Conservation (phyloP, 2,888 invertebrate genomes). For the Lasioglossum malachurum region DNA sequence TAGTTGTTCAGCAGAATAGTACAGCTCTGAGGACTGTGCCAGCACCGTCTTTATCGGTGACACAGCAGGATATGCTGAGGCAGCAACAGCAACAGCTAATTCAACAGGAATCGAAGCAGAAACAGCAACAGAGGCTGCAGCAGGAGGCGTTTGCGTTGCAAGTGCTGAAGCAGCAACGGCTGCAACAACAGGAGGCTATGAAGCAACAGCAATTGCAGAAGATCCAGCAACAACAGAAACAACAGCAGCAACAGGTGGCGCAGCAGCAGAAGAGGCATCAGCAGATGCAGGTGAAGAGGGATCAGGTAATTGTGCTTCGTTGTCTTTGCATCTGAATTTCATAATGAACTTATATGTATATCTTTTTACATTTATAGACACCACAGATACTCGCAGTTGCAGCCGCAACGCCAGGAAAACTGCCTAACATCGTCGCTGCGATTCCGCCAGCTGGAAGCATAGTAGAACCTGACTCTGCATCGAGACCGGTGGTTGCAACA, state of each 20-base stretch:
- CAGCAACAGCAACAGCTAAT: constrained; percentile 70
- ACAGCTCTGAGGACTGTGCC: constrained; percentile 76
- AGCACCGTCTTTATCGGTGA: constrained; percentile 60
- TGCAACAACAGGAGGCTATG: constrained; percentile 78
- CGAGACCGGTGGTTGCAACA: constrained; percentile 48
- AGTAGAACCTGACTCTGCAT: constrained; percentile 29
- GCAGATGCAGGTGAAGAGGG: constrained; percentile 76
- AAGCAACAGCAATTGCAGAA: constrained; percentile 77
- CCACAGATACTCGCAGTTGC: constrained; percentile 63
- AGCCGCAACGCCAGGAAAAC: constrained; percentile 55
- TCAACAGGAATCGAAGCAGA: constrained; percentile 78
- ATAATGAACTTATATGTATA: background rate
- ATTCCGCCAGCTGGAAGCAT: constrained; percentile 71
- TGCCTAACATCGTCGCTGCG: constrained; percentile 75
- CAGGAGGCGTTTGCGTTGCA: constrained; percentile 73
- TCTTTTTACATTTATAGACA: constrained; percentile 30
- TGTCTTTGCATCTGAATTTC: too few species aligned
- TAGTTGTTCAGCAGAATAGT: constrained; percentile 81
- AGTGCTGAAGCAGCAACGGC: constrained; percentile 63
- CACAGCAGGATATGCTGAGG: constrained; percentile 74
- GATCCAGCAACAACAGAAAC: constrained; percentile 23
- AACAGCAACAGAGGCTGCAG: constrained; percentile 78
- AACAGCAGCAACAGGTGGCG: constrained; percentile 30
- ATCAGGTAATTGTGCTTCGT: constrained; percentile 9
- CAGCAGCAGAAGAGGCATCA: constrained; percentile 64